Base-by-base conservation (phyloP, 1,140 invertebrate genomes). In the Stegodyphus dumicola region DNA sequence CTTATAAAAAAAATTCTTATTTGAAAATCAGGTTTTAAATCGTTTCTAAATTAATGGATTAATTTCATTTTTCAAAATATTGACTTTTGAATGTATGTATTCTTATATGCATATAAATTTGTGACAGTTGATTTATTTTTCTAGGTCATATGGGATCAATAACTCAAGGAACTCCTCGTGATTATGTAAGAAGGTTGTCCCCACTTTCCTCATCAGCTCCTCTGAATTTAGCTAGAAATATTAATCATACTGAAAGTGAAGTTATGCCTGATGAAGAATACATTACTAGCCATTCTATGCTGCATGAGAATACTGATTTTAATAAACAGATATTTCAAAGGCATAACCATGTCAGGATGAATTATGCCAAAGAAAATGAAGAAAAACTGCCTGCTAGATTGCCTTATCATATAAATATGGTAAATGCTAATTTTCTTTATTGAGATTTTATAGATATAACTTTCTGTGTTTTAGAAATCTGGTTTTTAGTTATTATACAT, bases 121-220 rank as follows among this genome's bases (percentile, higher is more conserved):
- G 1, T 60, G 56, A 60, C 56, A 60, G 1, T 60, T 60, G 13
- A 56, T 56, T 56, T 51, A 60, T 15, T 76, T 85, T 60, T 65
- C 6, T 48, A 79, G 85, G 60, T 60, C 74, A 53, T 13, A 85
- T 76, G 71, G 85, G 85, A 15, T 86, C 85, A 5, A 86, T 86
- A 52, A 86, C 77, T 54, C 85, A 86, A 17, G 85, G 85, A 6
- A 86, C 85, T n/a, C 85, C 85, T 18, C 77, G 85, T 48, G 85
- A 86, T 60, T 80, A 80, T 67, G 33, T 51, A 13, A 74, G 77
- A 17, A 75, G 73, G 11, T 6, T 74, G 10, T 80, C 85, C 7
- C 71, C 85, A 2, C 69, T 65, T 18, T 15, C 70, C 5, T 65
- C 73, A n/a, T 73, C 85, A 56, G 77, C 54, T 51, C 85, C 85